Percentiles rank a stretch among this genome's conserved stretches.
Evolutionary conservation across 2,888 invertebrate genomes (phyloP).

Genomic region (Busseola fusca): DNA sequence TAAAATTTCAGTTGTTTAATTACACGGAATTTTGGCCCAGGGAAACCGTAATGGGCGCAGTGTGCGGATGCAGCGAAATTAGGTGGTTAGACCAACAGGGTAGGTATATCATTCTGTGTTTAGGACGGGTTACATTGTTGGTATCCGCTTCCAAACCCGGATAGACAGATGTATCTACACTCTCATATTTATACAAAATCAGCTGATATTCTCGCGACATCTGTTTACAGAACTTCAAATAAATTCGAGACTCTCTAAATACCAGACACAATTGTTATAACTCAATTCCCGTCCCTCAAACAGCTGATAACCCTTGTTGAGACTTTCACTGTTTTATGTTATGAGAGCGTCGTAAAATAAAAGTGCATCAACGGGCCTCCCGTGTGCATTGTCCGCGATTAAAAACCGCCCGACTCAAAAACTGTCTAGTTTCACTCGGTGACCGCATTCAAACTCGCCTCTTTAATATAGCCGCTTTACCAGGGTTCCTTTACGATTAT

Average conservation of each 20-base stretch:
- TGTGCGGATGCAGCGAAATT: conserved; percentile 77
- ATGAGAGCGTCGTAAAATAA: conserved; percentile 88
- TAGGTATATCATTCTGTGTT: conserved; percentile 71
- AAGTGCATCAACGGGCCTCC: conserved; percentile 87
- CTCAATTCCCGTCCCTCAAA: conserved; percentile 65
- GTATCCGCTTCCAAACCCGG: conserved; percentile 27
- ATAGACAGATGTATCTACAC: conserved; percentile 1
- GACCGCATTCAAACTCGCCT: conserved; percentile 61
- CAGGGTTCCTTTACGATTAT: conserved; percentile 89
- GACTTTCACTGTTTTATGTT: conserved; percentile 87
- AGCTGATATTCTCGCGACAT: conserved; percentile 19
- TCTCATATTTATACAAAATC: conserved; percentile 25
- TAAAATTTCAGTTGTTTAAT: conserved; percentile 88
- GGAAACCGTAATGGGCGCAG: conserved; percentile 78
- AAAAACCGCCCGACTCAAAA: conserved; percentile 77
- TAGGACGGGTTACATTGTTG: conserved; percentile 63
- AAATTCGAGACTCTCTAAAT: neutral
- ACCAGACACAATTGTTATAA: conserved; percentile 29
- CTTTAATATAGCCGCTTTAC: conserved; percentile 74
- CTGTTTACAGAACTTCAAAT: neutral
- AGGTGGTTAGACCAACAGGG: conserved; percentile 74
- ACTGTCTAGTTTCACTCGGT: conserved; percentile 57
- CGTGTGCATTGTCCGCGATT: conserved; percentile 87
- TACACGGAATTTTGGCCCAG: conserved; percentile 83
- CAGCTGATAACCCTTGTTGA: conserved; percentile 82